Conservation (phyloP, 2,888 invertebrate genomes). For the Fragum fragum region DNA sequence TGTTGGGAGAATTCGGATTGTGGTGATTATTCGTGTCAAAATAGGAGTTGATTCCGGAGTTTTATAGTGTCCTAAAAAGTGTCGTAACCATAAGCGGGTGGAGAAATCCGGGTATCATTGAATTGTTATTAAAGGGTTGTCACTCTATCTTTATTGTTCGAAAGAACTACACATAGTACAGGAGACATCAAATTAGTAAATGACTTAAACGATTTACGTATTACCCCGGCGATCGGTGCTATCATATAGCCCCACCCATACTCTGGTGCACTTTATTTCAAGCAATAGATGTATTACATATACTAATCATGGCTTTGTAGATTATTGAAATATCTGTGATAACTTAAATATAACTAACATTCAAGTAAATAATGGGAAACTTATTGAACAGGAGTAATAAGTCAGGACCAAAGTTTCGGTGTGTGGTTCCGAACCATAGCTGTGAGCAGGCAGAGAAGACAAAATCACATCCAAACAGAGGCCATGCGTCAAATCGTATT, state of each 20-base stretch:
- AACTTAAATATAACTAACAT: background rate
- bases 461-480: slow-evolving; percentile 78
- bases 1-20: background rate
- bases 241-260: background rate
- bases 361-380: slow-evolving; percentile 74
- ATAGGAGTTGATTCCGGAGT: background rate
- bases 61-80: background rate
- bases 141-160: background rate
- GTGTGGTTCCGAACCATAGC: slow-evolving; percentile 77
- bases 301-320: background rate
- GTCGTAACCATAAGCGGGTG: background rate
- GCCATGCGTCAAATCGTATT: slow-evolving; percentile 76
- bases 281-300: background rate
- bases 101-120: background rate
- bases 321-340: slow-evolving; percentile 7
- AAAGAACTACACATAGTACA: background rate
- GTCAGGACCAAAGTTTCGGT: slow-evolving; percentile 73
- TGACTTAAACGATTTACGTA: too few relatives aligned
- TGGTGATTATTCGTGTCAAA: background rate
- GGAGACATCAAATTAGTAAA: too few relatives aligned
- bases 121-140: background rate
- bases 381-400: slow-evolving; percentile 67
- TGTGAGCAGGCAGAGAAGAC: slow-evolving; percentile 60
- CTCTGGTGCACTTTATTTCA: background rate
- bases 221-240: too few relatives aligned